Percentiles rank a stretch among this genome's conserved stretches.
phyloP scores from a whole-genome alignment of 2,888 invertebrate species.

The Drosophila kambysellisi region DNA sequence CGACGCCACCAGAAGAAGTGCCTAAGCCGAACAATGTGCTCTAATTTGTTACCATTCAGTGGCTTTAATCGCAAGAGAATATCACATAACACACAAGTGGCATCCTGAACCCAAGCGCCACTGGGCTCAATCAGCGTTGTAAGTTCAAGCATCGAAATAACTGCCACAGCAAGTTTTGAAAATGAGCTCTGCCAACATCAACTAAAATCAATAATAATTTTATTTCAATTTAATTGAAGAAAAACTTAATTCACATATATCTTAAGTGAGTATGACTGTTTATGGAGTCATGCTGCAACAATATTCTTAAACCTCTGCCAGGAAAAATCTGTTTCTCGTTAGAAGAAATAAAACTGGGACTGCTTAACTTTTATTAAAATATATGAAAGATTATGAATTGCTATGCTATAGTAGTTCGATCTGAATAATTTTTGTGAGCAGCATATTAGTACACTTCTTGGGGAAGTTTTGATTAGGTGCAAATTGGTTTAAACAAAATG shows the following conservation, averaged over 20 bases:
- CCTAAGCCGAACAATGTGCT: constrained; percentile 63
- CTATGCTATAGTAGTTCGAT: background rate
- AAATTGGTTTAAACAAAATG: background rate
- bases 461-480: background rate
- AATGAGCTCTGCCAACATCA: background rate
- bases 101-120: constrained; percentile 6
- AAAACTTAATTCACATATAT: background rate
- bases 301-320: too few relatives aligned
- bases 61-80: constrained; percentile 1
- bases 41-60: constrained; percentile 64
- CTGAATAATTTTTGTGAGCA: background rate
- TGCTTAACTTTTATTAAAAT: too few relatives aligned
- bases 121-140: background rate
- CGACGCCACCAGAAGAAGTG: constrained; percentile 46
- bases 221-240: background rate
- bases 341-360: too few relatives aligned
- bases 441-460: background rate
- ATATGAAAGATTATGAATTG: background rate
- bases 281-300: too few relatives aligned
- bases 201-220: background rate
- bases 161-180: background rate
- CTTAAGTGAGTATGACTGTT: background rate
- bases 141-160: constrained; percentile 3
- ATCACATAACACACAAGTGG: constrained; percentile 22
- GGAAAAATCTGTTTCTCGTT: too few relatives aligned